These are phyloP conservation scores for Myopa testacea DNA, from an alignment of 2,888 invertebrate genomes.

Conservation along the genomic window DNA sequence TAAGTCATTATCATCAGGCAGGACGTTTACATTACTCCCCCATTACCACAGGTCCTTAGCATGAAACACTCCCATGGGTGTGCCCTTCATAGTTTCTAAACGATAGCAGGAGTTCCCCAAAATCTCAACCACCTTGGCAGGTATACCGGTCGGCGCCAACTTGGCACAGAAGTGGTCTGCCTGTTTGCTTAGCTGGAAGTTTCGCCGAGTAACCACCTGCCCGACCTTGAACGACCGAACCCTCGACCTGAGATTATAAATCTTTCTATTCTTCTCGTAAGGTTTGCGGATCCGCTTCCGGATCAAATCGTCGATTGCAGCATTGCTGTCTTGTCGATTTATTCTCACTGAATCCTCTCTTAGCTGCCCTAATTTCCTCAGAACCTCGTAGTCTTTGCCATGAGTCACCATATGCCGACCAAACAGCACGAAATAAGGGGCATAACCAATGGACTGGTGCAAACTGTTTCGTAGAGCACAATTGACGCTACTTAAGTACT, in stretches of 20 bases:
- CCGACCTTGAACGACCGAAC: not conserved
- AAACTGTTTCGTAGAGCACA: constrained; percentile 16
- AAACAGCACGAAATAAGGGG: constrained; percentile 13
- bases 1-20: too few relatives aligned
- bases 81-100: not conserved
- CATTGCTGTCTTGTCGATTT: too few relatives aligned
- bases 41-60: too few relatives aligned
- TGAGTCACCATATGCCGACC: not conserved
- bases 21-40: too few relatives aligned
- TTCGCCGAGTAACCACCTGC: constrained; percentile 9
- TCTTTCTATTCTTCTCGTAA: not conserved
- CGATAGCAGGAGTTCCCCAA: not conserved
- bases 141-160: constrained; percentile 14
- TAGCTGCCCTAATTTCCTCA: not conserved
- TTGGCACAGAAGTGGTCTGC: constrained; percentile 10
- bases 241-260: constrained; percentile 3
- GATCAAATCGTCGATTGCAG: too few relatives aligned
- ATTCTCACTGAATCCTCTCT: not conserved
- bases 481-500: constrained; percentile 9
- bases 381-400: not conserved
- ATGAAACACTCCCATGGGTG: too few relatives aligned
- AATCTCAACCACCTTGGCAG: not conserved
- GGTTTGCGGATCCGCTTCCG: not conserved
- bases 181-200: constrained; percentile 8
- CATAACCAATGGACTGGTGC: constrained; percentile 3